Evolutionary conservation across 1,140 invertebrate genomes (phyloP).

Genomic region (Drosophila micromelanica): DNA sequence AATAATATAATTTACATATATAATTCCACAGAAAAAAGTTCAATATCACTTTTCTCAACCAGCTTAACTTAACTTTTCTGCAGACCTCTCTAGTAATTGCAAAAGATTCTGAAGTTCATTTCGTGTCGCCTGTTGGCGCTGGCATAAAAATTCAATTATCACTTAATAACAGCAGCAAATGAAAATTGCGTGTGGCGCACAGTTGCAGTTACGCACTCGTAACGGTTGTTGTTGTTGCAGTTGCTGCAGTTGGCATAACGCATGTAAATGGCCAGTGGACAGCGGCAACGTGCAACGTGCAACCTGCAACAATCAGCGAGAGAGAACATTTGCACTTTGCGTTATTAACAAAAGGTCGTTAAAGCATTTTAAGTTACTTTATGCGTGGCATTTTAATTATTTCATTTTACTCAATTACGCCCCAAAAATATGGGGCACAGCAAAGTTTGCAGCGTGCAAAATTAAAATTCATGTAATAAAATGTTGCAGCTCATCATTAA

Average conservation of each 20-base stretch:
- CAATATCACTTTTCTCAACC: not conserved
- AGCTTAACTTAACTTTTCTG: conserved; percentile 8
- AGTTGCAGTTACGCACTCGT: conserved; percentile 43
- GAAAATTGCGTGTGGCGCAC: conserved; percentile 64
- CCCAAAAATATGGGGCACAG: conserved; percentile 32
- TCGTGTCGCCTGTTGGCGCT: conserved; percentile 30
- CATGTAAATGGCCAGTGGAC: conserved; percentile 24
- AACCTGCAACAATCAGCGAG: conserved; percentile 35
- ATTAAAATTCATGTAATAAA: conserved; percentile 25
- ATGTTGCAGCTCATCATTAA: not conserved
- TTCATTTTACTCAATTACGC: conserved; percentile 72
- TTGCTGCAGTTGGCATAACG: conserved; percentile 29
- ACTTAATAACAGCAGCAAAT: conserved; percentile 74
- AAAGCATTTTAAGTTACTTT: conserved; percentile 76
- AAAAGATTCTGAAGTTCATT: conserved; percentile 41
- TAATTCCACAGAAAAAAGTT: too few relatives aligned
- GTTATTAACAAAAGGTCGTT: conserved; percentile 79
- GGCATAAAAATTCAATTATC: conserved; percentile 81
- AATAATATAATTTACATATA: not conserved
- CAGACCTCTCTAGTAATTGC: conserved; percentile 29
- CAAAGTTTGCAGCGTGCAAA: conserved; percentile 2
- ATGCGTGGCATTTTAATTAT: conserved; percentile 70
- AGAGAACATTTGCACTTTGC: conserved; percentile 73
- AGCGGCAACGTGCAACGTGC: conserved; percentile 15
- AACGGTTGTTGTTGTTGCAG: conserved; percentile 16